Conservation (phyloP, 2,888 invertebrate species). For the Polyommatus iphigenia region DNA sequence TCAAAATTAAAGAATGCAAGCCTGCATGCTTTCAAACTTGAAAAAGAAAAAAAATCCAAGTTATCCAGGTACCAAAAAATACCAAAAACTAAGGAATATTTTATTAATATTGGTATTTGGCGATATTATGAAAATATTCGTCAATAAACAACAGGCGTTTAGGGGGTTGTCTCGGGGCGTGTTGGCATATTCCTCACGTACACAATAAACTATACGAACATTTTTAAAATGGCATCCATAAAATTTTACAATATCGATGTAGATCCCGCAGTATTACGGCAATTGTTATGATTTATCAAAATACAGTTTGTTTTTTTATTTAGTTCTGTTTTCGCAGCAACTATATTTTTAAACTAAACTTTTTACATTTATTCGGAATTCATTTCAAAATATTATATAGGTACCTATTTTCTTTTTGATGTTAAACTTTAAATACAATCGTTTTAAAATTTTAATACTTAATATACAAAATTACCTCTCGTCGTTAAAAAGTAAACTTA, state of each 20-base stretch:
- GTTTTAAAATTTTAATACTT: too few species aligned
- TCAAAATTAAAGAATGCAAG: too few species aligned
- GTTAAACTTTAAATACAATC: too few species aligned
- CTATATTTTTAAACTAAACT: too few species aligned
- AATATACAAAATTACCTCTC: too few species aligned
- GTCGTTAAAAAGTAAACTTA: too few species aligned
- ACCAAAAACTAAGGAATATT: not conserved
- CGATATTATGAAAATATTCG: constrained; percentile 60
- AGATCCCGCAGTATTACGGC: not conserved
- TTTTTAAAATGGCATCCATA: constrained; percentile 23
- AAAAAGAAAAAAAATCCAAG: too few species aligned
- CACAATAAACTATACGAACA: constrained; percentile 63
- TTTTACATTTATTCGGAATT: too few species aligned
- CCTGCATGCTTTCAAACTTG: too few species aligned
- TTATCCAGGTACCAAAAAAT: too few species aligned
- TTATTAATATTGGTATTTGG: not conserved
- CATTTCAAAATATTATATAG: too few species aligned
- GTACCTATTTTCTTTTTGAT: too few species aligned
- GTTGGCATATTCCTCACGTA: constrained; percentile 50
- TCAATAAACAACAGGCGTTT: constrained; percentile 70
- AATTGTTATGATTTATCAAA: constrained; percentile 41
- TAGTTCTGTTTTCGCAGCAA: not conserved
- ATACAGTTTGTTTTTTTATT: constrained; percentile 40
- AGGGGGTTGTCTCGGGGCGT: constrained; percentile 58
- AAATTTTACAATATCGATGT: constrained; percentile 17